phyloP scores from a whole-genome alignment of 2,113 vertebrate species.

The Passer montanus region DNA sequence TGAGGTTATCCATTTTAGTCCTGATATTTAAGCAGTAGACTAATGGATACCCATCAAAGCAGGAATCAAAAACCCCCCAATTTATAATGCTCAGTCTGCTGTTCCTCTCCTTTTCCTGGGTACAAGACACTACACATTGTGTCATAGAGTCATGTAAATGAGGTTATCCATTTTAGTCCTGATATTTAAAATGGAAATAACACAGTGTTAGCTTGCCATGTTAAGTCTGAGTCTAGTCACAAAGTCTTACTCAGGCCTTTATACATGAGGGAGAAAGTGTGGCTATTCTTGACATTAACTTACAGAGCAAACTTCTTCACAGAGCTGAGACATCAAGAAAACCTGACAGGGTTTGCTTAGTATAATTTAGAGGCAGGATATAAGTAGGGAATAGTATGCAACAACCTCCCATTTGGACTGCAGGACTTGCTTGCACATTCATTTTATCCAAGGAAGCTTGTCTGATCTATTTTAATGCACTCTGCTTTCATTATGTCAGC shows the following conservation, averaged over 20 bases:
- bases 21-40: conserved; percentile 2
- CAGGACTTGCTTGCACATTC: neutral
- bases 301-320: neutral
- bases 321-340: neutral
- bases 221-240: neutral
- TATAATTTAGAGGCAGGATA: neutral
- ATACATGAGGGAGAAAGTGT: neutral
- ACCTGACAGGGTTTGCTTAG: neutral
- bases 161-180: neutral
- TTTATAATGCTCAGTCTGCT: neutral
- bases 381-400: neutral
- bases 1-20: neutral
- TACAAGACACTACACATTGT: neutral
- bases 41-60: too few species aligned
- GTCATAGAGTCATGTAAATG: neutral
- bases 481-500: neutral
- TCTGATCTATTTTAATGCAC: neutral
- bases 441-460: neutral
- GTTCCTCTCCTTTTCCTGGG: neutral
- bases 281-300: neutral
- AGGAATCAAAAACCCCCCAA: too few species aligned
- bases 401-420: neutral
- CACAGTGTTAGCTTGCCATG: neutral
- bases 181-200: conserved; percentile 9
- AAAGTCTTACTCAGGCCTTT: neutral